phyloP scores from a whole-genome alignment of 2,888 invertebrate genomes.

The Mellilla xanthometata region DNA sequence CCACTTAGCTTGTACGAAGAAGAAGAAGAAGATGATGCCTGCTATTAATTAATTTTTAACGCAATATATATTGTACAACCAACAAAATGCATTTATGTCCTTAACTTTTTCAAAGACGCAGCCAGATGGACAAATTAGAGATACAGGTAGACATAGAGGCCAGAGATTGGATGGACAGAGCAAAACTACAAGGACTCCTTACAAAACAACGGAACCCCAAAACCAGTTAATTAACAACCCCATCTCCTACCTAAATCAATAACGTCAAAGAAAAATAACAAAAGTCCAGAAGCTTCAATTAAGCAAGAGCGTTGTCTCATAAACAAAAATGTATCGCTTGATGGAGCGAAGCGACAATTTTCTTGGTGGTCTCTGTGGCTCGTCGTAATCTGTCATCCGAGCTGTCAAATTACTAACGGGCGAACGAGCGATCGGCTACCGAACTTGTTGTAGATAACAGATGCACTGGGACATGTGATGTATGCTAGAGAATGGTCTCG shows the following conservation, averaged over 20 bases:
- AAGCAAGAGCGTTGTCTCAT: constrained; percentile 60
- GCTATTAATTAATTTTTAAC: too few relatives aligned
- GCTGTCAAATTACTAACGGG: constrained; percentile 83
- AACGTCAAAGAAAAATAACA: constrained; percentile 25
- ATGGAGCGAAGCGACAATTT: constrained; percentile 66
- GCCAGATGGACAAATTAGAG: too few relatives aligned
- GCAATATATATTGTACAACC: too few relatives aligned
- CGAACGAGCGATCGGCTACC: constrained; percentile 80
- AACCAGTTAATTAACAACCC: constrained; percentile 1
- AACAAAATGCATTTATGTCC: too few relatives aligned
- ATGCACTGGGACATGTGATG: constrained; percentile 58
- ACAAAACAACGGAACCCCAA: neutral
- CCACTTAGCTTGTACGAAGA: too few relatives aligned
- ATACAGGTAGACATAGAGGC: too few relatives aligned
- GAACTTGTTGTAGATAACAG: constrained; percentile 79
- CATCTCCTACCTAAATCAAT: constrained; percentile 13
- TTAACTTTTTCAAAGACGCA: too few relatives aligned
- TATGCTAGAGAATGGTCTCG: constrained; percentile 23
- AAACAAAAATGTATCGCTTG: constrained; percentile 65
- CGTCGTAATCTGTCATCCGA: constrained; percentile 80
- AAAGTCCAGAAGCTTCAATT: constrained; percentile 65
- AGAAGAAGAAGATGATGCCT: too few relatives aligned
- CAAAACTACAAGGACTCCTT: too few relatives aligned
- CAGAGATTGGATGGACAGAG: too few relatives aligned
- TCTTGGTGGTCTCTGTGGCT: constrained; percentile 70